A percentile compares a stretch with the other conserved stretches of the same genome.
phyloP scores from a whole-genome alignment of 2,797 vertebrate genomes.

The Enoplosus armatus region DNA sequence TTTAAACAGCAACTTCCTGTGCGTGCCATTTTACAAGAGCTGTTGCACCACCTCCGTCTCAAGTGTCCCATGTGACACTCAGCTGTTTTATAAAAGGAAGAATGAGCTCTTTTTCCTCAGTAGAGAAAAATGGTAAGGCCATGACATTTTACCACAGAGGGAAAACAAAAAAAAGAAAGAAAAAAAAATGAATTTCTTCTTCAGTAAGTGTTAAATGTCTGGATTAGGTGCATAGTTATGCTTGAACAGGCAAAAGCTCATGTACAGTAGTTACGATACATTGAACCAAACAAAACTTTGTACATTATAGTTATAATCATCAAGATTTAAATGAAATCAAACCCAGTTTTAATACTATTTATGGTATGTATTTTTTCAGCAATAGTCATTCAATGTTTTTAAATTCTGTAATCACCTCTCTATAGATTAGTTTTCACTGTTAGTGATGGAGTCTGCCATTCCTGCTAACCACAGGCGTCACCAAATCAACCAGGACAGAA shows the following conservation, averaged over 20 bases:
- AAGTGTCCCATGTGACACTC: slow-evolving; percentile 53
- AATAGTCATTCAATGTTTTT: neutral
- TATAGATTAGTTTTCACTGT: neutral
- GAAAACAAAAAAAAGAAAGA: slow-evolving; percentile 13
- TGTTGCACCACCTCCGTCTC: slow-evolving; percentile 55
- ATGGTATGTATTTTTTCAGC: neutral
- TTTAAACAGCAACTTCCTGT: slow-evolving; percentile 57
- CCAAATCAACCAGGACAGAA: neutral
- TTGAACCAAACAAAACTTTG: neutral
- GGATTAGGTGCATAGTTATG: neutral
- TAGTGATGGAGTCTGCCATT: neutral
- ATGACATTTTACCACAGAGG: slow-evolving; percentile 39
- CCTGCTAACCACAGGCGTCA: neutral
- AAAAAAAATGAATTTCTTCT: slow-evolving; percentile 12
- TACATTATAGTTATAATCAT: neutral
- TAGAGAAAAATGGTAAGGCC: slow-evolving; percentile 28
- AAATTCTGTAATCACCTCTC: neutral
- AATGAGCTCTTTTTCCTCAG: slow-evolving; percentile 19
- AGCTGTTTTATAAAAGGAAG: slow-evolving; percentile 45
- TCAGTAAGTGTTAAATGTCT: slow-evolving; percentile 6
- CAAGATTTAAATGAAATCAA: neutral
- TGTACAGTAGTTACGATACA: neutral
- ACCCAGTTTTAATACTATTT: neutral
- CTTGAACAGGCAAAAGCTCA: slow-evolving; percentile 3
- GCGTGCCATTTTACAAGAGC: slow-evolving; percentile 57